Conservation (phyloP, 2,888 invertebrate species). For the Palloptera scutellata region DNA sequence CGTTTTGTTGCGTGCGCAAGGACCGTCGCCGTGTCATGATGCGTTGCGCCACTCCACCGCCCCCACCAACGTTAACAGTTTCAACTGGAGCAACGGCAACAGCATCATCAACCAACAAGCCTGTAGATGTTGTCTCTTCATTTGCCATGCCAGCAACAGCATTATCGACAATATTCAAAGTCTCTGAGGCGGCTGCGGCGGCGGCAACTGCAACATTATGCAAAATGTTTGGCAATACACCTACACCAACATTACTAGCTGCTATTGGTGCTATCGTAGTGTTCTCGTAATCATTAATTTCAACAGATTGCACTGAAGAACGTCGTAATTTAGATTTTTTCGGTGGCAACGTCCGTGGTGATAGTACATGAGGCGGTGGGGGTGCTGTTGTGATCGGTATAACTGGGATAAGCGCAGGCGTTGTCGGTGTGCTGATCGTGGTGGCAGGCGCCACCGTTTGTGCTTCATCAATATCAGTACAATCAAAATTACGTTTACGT, state of each 20-base stretch:
- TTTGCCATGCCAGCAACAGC: constrained; percentile 50
- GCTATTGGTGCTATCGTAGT: not conserved
- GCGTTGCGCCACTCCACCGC: constrained; percentile 42
- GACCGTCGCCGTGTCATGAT: constrained; percentile 56
- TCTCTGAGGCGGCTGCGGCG: constrained; percentile 21
- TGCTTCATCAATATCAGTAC: constrained; percentile 31
- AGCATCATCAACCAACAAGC: constrained; percentile 33
- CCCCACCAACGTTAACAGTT: constrained; percentile 29
- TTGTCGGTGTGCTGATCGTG: constrained; percentile 19
- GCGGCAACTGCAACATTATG: not conserved
- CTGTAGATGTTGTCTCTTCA: constrained; percentile 45
- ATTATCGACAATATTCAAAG: constrained; percentile 46
- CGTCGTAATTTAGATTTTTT: constrained; percentile 56
- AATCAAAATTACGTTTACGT: constrained; percentile 60
- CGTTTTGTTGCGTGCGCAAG: constrained; percentile 54
- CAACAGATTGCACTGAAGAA: constrained; percentile 42
- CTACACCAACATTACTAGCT: not conserved
- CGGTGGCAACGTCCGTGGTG: constrained; percentile 56
- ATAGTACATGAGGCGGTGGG: constrained; percentile 39
- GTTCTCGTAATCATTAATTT: constrained; percentile 37
- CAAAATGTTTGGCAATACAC: not conserved
- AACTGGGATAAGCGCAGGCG: constrained; percentile 41
- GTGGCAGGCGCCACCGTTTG: not conserved
- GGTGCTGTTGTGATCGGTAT: constrained; percentile 44
- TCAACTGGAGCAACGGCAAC: constrained; percentile 21